A percentile compares a stretch with the other conserved stretches of the same genome.
Evolutionary conservation across 2,888 invertebrate species (phyloP).

Genomic region (Hemicrepidius hirtus): DNA sequence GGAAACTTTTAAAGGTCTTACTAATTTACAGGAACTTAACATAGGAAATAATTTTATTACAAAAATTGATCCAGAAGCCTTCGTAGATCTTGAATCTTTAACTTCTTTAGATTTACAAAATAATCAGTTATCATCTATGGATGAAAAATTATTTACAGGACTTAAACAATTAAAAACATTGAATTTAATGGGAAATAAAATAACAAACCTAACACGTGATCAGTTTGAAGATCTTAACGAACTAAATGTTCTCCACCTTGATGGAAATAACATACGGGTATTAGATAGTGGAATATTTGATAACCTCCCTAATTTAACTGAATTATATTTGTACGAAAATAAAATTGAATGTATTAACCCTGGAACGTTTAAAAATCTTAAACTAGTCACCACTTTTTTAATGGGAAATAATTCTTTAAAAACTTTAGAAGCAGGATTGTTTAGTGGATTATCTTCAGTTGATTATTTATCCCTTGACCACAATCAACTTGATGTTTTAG

Average conservation of each 20-base stretch:
- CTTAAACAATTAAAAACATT: not conserved
- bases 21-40: slow-evolving; percentile 5
- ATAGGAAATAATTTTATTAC: slow-evolving; percentile 13
- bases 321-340: not conserved
- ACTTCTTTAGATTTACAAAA: not conserved
- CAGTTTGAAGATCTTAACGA: not conserved
- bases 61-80: slow-evolving; percentile 6
- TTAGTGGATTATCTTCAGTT: slow-evolving; percentile 3
- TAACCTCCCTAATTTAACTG: not conserved
- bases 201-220: not conserved
- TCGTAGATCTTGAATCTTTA: not conserved
- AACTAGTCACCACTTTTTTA: not conserved
- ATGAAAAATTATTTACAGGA: not conserved
- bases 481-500: slow-evolving; percentile 5
- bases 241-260: not conserved
- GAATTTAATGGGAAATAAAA: not conserved
- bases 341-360: slow-evolving; percentile 2
- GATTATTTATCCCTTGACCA: slow-evolving; percentile 4
- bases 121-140: not conserved
- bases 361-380: slow-evolving; percentile 27
- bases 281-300: not conserved
- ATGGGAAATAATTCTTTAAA: slow-evolving; percentile 4
- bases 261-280: slow-evolving; percentile 1
- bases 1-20: not conserved
- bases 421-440: not conserved